These are phyloP conservation scores for Etheostoma spectabile DNA, from an alignment of 2,113 vertebrate species.

Conservation along the genomic window DNA sequence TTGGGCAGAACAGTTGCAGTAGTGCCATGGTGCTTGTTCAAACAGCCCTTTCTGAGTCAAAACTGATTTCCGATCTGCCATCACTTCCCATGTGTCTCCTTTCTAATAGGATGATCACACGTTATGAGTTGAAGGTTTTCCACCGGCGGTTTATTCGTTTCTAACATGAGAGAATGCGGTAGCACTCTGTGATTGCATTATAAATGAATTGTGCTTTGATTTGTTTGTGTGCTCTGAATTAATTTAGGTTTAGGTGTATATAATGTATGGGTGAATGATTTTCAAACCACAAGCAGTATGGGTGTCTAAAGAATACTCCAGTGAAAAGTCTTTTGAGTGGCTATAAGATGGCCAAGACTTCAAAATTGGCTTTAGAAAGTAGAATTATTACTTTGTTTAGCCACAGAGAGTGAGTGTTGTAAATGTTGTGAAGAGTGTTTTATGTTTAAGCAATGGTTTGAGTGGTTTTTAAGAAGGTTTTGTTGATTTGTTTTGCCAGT, in stretches of 20 bases:
- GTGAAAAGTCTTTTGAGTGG: background rate
- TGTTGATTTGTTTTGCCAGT: background rate
- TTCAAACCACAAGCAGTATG: background rate
- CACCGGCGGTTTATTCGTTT: slow-evolving; percentile 43
- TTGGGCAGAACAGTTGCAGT: slow-evolving; percentile 48
- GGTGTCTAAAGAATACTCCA: background rate
- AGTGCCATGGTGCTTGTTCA: slow-evolving; percentile 50
- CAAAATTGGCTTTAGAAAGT: background rate
- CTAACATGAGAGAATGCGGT: slow-evolving; percentile 36
- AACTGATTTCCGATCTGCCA: slow-evolving; percentile 48
- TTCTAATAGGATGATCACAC: slow-evolving; percentile 49
- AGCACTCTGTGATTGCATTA: slow-evolving; percentile 47
- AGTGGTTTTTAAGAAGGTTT: background rate
- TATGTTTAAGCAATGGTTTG: background rate
- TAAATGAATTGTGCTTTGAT: slow-evolving; percentile 27
- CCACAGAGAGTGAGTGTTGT: background rate
- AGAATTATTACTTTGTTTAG: too few species aligned
- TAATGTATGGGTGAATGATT: background rate
- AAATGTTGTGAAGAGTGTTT: background rate
- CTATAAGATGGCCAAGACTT: background rate
- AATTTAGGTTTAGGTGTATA: background rate
- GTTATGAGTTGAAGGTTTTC: slow-evolving; percentile 64
- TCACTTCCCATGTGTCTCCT: slow-evolving; percentile 50
- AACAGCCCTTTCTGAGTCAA: slow-evolving; percentile 40
- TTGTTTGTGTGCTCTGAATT: slow-evolving; percentile 39